A percentile compares a stretch with the other conserved stretches of the same genome.
These are phyloP conservation scores for Mactromeris polynyma DNA, from an alignment of 2,888 invertebrate species.

Conservation along the genomic window DNA sequence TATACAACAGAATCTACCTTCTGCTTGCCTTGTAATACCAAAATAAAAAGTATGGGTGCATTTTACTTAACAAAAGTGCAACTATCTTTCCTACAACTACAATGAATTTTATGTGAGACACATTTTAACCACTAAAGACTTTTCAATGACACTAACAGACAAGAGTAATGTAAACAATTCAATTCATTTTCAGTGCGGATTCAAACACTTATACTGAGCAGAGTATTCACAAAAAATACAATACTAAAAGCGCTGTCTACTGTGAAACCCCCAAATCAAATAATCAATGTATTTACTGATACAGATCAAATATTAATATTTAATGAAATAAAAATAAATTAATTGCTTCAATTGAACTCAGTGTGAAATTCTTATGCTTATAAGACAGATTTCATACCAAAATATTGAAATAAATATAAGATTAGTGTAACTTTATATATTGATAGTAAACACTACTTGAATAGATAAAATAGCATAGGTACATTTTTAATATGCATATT, in stretches of 20 bases:
- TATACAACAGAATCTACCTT: no score
- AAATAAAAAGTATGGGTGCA: no score
- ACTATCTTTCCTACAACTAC: background rate
- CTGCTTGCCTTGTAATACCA: no score
- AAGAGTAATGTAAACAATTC: background rate
- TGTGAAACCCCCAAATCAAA: background rate
- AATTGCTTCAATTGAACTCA: background rate
- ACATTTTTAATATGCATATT: background rate
- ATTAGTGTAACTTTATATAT: background rate
- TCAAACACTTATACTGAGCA: background rate
- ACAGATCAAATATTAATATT: background rate
- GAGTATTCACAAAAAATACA: background rate
- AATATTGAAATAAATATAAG: conserved; percentile 12
- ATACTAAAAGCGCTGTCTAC: background rate
- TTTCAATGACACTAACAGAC: background rate
- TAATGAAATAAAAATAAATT: conserved; percentile 11
- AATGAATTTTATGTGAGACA: background rate
- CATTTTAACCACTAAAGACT: background rate
- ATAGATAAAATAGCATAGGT: background rate
- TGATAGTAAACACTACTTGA: background rate
- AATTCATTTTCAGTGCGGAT: background rate
- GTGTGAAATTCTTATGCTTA: background rate
- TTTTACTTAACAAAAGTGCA: background rate
- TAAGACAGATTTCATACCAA: background rate
- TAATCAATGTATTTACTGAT: background rate